Conservation (phyloP, 2,113 vertebrate species). For the Lagopus leucura region DNA sequence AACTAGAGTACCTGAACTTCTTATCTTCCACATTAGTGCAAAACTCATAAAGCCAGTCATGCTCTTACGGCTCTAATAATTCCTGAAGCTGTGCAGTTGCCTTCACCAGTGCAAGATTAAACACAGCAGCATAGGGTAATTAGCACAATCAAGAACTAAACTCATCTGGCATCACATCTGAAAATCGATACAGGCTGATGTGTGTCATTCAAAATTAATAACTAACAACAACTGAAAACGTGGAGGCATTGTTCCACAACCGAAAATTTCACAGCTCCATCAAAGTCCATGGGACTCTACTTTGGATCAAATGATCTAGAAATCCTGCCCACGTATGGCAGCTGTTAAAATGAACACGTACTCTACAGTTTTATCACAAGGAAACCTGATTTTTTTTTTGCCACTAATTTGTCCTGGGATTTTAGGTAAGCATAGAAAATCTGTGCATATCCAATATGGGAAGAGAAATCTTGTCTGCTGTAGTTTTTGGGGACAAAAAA, state of each 20-base stretch:
- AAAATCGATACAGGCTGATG: neutral
- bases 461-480: neutral
- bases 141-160: neutral
- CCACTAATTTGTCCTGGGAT: neutral
- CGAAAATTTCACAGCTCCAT: neutral
- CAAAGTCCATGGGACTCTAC: fast-evolving
- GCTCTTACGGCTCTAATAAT: neutral
- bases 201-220: neutral
- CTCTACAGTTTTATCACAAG: neutral
- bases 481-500: neutral
- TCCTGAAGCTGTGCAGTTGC: neutral
- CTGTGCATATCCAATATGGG: neutral
- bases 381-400: neutral
- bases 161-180: slow-evolving; percentile 6
- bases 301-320: neutral
- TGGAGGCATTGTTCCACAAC: neutral
- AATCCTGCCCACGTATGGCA: neutral
- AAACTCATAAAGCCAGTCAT: neutral
- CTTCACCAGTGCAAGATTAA: neutral
- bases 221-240: neutral
- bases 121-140: neutral
- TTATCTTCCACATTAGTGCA: neutral
- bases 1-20: neutral
- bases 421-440: neutral
- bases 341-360: fast-evolving